Percentiles rank a stretch among this genome's conserved stretches.
phyloP scores from a whole-genome alignment of 2,888 invertebrate genomes.

The Stomorhina lunata region DNA sequence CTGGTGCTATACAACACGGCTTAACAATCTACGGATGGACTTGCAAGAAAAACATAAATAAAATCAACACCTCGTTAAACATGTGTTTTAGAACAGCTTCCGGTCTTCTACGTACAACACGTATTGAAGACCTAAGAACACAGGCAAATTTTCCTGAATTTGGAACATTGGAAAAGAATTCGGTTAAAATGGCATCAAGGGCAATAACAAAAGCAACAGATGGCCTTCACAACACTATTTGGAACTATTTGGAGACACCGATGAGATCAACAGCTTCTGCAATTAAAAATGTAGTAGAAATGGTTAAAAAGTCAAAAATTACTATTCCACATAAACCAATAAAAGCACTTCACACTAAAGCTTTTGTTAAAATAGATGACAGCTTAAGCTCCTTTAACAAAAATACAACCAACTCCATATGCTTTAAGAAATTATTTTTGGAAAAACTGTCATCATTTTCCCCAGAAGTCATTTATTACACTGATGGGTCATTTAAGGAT shows the following conservation, averaged over 20 bases:
- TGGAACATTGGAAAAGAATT: not conserved
- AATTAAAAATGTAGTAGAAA: not conserved
- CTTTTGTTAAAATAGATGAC: not conserved
- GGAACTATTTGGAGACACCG: not conserved
- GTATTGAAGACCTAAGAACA: not conserved
- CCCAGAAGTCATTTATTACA: not conserved
- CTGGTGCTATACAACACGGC: not conserved
- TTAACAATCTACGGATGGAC: constrained; percentile 1
- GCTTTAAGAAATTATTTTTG: not conserved
- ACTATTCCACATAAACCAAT: not conserved
- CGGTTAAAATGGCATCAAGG: not conserved
- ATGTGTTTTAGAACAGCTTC: not conserved
- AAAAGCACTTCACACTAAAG: not conserved
- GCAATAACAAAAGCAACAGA: not conserved
- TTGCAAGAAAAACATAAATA: not conserved
- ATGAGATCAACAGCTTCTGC: not conserved
- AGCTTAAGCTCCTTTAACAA: not conserved
- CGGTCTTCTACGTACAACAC: not conserved
- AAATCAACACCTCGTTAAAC: not conserved
- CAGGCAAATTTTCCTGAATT: not conserved
- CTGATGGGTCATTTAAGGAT: constrained; percentile 4
- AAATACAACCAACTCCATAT: not conserved
- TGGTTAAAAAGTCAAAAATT: not conserved
- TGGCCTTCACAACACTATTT: not conserved
- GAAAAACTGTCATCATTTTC: not conserved